Percentiles rank a stretch among this genome's conserved stretches.
phyloP scores from a whole-genome alignment of 2,797 vertebrate genomes.

The Mastacembelus armatus region DNA sequence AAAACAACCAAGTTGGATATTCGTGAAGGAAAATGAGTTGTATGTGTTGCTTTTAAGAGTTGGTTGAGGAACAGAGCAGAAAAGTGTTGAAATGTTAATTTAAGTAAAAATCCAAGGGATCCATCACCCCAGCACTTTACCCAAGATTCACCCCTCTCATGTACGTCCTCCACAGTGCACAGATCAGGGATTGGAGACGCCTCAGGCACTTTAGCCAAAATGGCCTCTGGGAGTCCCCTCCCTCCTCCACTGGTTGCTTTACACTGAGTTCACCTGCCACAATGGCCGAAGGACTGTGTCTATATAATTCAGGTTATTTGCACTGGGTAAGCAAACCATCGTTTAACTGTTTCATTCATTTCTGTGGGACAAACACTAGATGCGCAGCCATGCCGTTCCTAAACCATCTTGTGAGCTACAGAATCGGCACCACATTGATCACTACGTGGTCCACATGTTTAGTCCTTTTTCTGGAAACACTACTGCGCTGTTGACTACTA shows the following conservation, averaged over 20 bases:
- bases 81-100: constrained; percentile 60
- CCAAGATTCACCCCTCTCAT: constrained; percentile 70
- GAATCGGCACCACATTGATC: constrained; percentile 10
- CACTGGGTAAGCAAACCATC: constrained; percentile 69
- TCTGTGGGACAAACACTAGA: constrained; percentile 29
- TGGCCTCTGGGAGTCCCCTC: constrained; percentile 12
- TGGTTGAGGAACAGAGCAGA: constrained; percentile 59
- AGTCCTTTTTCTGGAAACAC: constrained; percentile 56
- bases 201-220: constrained; percentile 43
- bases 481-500: constrained; percentile 72
- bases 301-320: constrained; percentile 76
- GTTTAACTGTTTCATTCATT: constrained; percentile 35
- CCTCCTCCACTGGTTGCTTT: constrained; percentile 50
- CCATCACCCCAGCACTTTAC: constrained; percentile 84
- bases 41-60: constrained; percentile 39
- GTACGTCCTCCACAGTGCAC: constrained; percentile 49
- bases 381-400: constrained; percentile 13
- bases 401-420: constrained; percentile 28
- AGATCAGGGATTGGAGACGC: constrained; percentile 57
- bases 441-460: constrained; percentile 5
- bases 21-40: constrained; percentile 49
- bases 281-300: constrained; percentile 67
- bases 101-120: constrained; percentile 75
- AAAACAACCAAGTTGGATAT: constrained; percentile 42
- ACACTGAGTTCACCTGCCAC: constrained; percentile 58